These are phyloP conservation scores for Notothenia coriiceps DNA, from an alignment of 2,113 vertebrate species.

Conservation along the genomic window DNA sequence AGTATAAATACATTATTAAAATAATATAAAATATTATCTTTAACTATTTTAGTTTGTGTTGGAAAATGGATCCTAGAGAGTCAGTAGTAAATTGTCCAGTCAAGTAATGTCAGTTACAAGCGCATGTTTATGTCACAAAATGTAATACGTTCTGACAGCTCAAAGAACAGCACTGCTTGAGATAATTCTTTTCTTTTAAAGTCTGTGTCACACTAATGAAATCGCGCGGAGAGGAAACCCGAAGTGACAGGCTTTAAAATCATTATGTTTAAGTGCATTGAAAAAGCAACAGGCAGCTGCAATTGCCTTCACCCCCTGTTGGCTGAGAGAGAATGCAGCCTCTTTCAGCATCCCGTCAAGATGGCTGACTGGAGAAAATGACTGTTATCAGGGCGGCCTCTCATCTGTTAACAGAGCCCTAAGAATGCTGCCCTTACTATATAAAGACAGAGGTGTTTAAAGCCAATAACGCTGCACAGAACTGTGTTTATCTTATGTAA, in stretches of 20 bases:
- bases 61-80: neutral
- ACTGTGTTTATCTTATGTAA: constrained; percentile 22
- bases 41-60: neutral
- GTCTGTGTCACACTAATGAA: constrained; percentile 22
- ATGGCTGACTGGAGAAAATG: constrained; percentile 80
- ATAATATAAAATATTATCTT: neutral
- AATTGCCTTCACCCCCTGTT: constrained; percentile 68
- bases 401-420: constrained; percentile 72
- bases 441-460: constrained; percentile 52
- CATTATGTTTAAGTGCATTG: constrained; percentile 52
- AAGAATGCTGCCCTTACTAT: constrained; percentile 52
- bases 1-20: no score
- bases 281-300: constrained; percentile 55
- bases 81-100: neutral
- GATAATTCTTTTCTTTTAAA: constrained; percentile 28
- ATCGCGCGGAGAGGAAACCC: constrained; percentile 19
- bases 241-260: constrained; percentile 48
- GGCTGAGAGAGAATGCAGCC: constrained; percentile 61
- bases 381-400: constrained; percentile 75
- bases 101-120: neutral
- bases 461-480: constrained; percentile 30
- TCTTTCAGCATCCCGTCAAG: constrained; percentile 76
- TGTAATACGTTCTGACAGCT: constrained; percentile 27
- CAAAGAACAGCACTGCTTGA: neutral
- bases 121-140: neutral